Evolutionary conservation across 2,113 vertebrate species (phyloP).

Genomic region (Terrapene triunguis): DNA sequence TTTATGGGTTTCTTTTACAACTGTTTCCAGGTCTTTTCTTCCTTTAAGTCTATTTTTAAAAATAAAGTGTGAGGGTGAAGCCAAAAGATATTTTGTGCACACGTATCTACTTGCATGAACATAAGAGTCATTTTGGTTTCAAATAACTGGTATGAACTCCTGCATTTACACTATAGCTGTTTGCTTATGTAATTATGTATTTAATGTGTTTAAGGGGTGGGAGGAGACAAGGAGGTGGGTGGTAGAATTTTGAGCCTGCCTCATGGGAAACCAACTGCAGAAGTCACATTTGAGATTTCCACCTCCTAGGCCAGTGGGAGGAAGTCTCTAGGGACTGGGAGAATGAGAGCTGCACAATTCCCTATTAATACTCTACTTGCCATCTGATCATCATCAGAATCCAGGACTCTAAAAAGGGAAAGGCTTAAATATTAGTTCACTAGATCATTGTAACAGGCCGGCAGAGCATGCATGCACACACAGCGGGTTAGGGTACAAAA

Average conservation of each 20-base stretch:
- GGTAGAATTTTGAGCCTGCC: neutral
- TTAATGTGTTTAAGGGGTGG: neutral
- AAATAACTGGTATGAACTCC: conserved; percentile 61
- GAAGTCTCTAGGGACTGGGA: neutral
- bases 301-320: neutral
- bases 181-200: neutral
- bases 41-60: conserved; percentile 65
- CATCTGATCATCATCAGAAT: neutral
- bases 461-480: neutral
- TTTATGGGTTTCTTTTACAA: conserved; percentile 74
- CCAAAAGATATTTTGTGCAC: conserved; percentile 68
- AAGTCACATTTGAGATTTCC: neutral
- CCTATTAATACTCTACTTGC: neutral
- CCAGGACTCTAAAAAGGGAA: neutral
- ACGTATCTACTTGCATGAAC: conserved; percentile 65
- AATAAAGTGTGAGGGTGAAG: conserved; percentile 48
- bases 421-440: neutral
- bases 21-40: conserved; percentile 73
- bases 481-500: neutral
- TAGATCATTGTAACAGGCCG: conserved; percentile 26
- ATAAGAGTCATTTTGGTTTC: conserved; percentile 65
- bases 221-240: neutral
- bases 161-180: conserved; percentile 32
- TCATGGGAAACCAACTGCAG: neutral
- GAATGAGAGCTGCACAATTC: neutral